phyloP scores from a whole-genome alignment of 2,797 vertebrate genomes.

The Malurus splendens region DNA sequence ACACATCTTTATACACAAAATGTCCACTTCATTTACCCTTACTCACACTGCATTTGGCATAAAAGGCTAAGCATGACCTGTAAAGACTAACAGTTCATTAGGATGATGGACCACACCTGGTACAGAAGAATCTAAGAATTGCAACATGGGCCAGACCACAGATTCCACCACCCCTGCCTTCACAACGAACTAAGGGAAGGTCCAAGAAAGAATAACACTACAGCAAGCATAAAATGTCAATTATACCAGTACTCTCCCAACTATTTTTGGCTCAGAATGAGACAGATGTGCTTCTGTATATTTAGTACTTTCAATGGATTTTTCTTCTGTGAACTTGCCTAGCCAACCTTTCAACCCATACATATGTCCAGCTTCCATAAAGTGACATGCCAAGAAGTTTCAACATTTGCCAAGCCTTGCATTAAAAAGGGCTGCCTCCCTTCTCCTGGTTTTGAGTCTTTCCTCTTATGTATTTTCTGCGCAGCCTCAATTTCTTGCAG shows the following conservation, averaged over 20 bases:
- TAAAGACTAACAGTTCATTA: not conserved
- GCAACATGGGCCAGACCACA: not conserved
- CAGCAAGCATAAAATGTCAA: not conserved
- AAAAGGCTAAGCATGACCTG: not conserved
- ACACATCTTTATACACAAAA: not conserved
- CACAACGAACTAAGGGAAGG: not conserved
- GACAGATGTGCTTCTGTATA: not conserved
- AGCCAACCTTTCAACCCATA: not conserved
- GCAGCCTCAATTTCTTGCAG: not conserved
- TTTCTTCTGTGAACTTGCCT: not conserved
- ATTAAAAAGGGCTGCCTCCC: not conserved
- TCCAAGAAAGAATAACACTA: not conserved
- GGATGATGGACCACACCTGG: not conserved
- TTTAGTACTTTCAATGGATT: not conserved
- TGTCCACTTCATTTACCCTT: not conserved
- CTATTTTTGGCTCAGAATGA: not conserved
- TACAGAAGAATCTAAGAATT: not conserved
- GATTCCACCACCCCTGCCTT: not conserved
- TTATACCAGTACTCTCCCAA: not conserved
- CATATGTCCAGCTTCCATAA: not conserved
- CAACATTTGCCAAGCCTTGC: not conserved
- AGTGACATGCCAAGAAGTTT: not conserved
- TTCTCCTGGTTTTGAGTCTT: not conserved
- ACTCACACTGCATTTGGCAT: not conserved
- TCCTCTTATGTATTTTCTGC: not conserved